These are phyloP conservation scores for Tetragonula clypearis DNA, from an alignment of 1,140 invertebrate species.

Conservation along the genomic window DNA sequence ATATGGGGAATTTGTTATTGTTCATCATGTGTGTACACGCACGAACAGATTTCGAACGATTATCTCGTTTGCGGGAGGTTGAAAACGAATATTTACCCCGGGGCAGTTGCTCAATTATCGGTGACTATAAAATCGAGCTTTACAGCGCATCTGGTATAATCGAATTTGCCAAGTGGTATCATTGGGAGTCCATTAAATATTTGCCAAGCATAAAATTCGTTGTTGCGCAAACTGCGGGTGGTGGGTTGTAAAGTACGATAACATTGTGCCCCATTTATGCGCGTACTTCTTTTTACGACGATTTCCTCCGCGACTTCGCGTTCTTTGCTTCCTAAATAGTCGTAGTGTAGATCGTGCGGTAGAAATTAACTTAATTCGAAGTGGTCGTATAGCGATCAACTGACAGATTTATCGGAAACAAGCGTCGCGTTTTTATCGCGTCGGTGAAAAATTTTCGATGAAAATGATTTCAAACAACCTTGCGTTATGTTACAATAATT, in stretches of 20 bases:
- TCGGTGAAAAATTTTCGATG: too few relatives aligned
- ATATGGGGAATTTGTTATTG: too few relatives aligned
- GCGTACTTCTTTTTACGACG: not conserved
- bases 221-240: not conserved
- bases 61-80: not conserved
- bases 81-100: not conserved
- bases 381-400: not conserved
- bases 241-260: not conserved
- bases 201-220: not conserved
- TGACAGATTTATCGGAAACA: too few relatives aligned
- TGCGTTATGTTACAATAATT: too few relatives aligned
- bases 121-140: not conserved
- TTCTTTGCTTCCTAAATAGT: not conserved
- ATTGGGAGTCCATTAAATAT: not conserved
- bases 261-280: not conserved
- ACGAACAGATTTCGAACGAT: too few relatives aligned
- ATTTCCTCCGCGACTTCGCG: not conserved
- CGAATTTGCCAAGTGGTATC: not conserved
- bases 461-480: too few relatives aligned
- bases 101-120: not conserved
- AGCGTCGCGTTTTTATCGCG: too few relatives aligned
- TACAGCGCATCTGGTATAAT: not conserved
- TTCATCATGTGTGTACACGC: too few relatives aligned
- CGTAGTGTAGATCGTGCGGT: not conserved
- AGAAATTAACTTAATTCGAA: not conserved